Conservation (phyloP, 2,113 vertebrate genomes). For the Phrynosoma blainvillii region DNA sequence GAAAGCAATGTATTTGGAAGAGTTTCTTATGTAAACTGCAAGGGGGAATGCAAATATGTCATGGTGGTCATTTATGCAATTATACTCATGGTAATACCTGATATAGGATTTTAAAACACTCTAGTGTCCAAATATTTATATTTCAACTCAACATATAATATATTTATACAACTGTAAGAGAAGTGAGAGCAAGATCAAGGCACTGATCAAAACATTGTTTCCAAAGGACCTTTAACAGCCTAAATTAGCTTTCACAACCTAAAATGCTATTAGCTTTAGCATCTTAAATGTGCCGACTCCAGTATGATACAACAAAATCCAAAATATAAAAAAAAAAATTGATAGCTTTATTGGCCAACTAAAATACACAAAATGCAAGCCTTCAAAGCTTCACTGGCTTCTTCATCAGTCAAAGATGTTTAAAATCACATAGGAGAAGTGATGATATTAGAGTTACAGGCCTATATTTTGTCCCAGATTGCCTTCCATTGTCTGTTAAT, state of each 20-base stretch:
- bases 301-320: too few relatives aligned
- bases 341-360: too few relatives aligned
- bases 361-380: too few relatives aligned
- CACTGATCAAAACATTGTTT: neutral
- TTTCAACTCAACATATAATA: neutral
- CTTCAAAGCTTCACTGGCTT: too few relatives aligned
- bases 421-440: too few relatives aligned
- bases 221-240: neutral
- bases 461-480: too few relatives aligned
- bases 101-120: neutral
- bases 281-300: too few relatives aligned
- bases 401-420: too few relatives aligned
- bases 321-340: too few relatives aligned
- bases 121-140: neutral
- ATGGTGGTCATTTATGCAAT: fast-evolving
- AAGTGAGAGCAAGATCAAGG: neutral
- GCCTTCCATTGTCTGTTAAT: too few relatives aligned
- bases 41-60: neutral
- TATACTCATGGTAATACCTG: neutral
- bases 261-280: too few relatives aligned
- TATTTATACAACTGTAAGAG: neutral
- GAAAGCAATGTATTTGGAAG: neutral
- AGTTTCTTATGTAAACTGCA: neutral
- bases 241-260: neutral
- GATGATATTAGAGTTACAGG: too few relatives aligned